Conservation (phyloP, 2,888 invertebrate genomes). For the Aporophyla nigra region DNA sequence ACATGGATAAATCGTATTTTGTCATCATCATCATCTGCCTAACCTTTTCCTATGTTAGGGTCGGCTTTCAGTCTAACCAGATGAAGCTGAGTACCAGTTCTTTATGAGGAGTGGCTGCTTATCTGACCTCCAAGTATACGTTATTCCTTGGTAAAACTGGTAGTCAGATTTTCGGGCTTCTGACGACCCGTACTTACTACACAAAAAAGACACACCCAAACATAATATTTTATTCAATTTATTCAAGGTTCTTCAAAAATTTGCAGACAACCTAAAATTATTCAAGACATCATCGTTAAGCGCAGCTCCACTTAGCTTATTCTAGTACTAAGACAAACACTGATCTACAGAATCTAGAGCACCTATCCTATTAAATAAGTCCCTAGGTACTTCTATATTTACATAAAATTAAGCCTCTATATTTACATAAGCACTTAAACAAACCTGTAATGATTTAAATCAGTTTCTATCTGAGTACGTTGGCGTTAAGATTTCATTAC, state of each 20-base stretch:
- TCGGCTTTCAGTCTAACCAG: no score
- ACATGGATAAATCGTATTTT: not conserved
- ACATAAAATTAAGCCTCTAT: not conserved
- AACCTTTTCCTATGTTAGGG: no score
- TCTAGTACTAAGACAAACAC: not conserved
- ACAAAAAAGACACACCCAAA: not conserved
- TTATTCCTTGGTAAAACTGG: no score
- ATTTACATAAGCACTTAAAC: constrained; percentile 9
- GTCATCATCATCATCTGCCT: no score
- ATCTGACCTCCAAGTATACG: no score
- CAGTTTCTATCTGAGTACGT: constrained; percentile 25
- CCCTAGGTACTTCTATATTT: not conserved
- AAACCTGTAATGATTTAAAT: constrained; percentile 29
- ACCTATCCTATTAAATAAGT: not conserved
- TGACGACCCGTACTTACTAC: no score
- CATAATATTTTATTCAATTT: not conserved
- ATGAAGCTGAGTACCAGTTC: no score
- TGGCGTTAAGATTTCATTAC: constrained; percentile 35
- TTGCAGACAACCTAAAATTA: not conserved
- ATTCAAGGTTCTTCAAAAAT: not conserved
- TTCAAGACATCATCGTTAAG: constrained; percentile 9
- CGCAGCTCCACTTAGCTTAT: not conserved
- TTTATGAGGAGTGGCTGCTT: no score
- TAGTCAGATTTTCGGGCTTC: no score
- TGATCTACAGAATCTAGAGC: constrained; percentile 2